Base-by-base conservation (phyloP, 2,888 invertebrate genomes). In the Copidosoma aretas region DNA sequence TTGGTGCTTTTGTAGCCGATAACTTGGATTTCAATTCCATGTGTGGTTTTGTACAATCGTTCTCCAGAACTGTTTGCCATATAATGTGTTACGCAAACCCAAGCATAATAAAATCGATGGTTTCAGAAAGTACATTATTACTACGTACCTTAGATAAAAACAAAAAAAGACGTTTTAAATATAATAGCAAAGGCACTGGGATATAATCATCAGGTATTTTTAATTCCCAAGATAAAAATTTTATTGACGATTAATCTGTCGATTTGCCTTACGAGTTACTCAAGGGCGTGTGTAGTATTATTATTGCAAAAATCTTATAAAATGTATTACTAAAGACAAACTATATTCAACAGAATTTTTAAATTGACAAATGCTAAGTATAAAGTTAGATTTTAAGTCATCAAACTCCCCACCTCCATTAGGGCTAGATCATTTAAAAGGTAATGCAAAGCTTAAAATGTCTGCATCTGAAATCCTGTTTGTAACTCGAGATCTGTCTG, bases 371-470 rank as follows among this genome's bases (percentile, higher is more conserved):
- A n/a, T 49, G 19, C 15, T n/a, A 49, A 49, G 17, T 10, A n/a
- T 49, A n/a, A 49, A 49, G 4, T 49, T 49, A n/a, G 49, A 49
- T 49, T 49, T n/a, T 19, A 10, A 49, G 19, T n/a, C 15, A n/a
- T n/a, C 15, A n/a, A 49, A 49, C 49, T 5, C 19, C 15, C 49
- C 49, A 19, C 49, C 49, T 19, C 49, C 49, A 49, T 3, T 49
- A 32, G 10, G 19, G 2, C 19, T 49, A 19, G 19, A 49, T 15
- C 10, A 49, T 49, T 15, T 49, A 4, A 49, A 49, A 15, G 10
- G 10, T n/a, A 49, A 49, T 49, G 49, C 15, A 49, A 49, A 49
- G 49, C 49, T 49, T n/a, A n/a, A 19, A n/a, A 49, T 49, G 49
- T 49, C 49, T 49, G 49, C 3, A 49, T 49, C 49, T 5, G 49